Base-by-base conservation (phyloP, 2,888 invertebrate species). In the Pachliopta kotzebuea region DNA sequence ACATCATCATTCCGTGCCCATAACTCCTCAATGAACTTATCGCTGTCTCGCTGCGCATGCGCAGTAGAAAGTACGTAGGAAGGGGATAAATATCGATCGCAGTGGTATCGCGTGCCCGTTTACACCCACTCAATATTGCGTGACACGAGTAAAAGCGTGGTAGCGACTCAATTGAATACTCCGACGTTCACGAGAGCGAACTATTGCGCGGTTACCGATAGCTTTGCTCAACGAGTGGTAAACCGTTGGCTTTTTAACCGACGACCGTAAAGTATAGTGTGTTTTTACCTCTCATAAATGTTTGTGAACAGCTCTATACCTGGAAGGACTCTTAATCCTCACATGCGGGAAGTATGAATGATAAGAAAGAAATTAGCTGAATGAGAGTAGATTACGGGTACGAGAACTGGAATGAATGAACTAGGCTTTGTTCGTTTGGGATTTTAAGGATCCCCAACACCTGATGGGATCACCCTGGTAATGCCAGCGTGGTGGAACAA, bases 181-280 rank as follows among this genome's bases (percentile, higher is more conserved):
- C 70, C 76, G 71, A 76, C 74, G 77, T 77, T 76, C 79, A 76
- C 67, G 69, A 79, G 68, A 74, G 75, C 76, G 72, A 76, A 72
- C 71, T 72, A 70, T 70, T 67, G 72, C 75, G 79, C 70, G 80
- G 84, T 84, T 85, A 80, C 79, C 84, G 75, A 84, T 86, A 83
- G 84, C 86, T 85, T 85, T 80, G 72, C 77, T 70, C 63, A 69
- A 68, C 72, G 68, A 74, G 70, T 71, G 84, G 83, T 84, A 82
- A 81, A 83, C 79, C 73, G 74, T 72, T 71, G 77, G 76, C 80
- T 81, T 83, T n/a, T 49, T 20, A 20, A 20, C 37, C 37, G 11
- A 1, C 1, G 14, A 2, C 14, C 37, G 14, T 14, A 17, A 37
- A 37, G 37, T 4, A 14, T 14, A 11, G 37, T 37, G 11, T 14